A percentile compares a stretch with the other conserved stretches of the same genome.
These are phyloP conservation scores for Steinernema feltiae DNA, from an alignment of 1,140 invertebrate species.

Conservation along the genomic window DNA sequence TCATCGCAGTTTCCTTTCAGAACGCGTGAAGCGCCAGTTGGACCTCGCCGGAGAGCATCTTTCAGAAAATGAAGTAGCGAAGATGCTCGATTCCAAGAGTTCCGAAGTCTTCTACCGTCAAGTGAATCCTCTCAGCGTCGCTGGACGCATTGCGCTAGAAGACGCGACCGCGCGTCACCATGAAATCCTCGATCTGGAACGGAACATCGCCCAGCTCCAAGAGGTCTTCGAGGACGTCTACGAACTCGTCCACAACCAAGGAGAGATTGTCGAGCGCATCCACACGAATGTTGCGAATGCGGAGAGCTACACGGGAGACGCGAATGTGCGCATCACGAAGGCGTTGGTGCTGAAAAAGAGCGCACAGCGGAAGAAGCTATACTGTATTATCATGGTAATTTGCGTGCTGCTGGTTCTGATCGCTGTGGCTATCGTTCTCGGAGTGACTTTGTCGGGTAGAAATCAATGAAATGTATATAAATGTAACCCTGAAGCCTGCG, in stretches of 20 bases:
- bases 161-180: conserved; percentile 37
- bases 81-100: conserved; percentile 44
- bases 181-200: conserved; percentile 37
- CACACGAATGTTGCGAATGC: conserved; percentile 34
- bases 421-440: conserved; percentile 17
- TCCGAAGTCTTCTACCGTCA: conserved; percentile 41
- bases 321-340: conserved; percentile 2
- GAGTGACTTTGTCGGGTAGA: conserved; percentile 6
- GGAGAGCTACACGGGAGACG: conserved; percentile 28
- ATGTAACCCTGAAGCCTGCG: no score
- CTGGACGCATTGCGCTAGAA: conserved; percentile 31
- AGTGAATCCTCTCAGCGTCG: conserved; percentile 33
- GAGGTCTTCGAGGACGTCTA: conserved; percentile 39
- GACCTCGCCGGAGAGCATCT: conserved; percentile 35
- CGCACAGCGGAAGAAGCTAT: conserved; percentile 27
- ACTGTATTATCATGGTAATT: conserved; percentile 6
- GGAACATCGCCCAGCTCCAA: conserved; percentile 37
- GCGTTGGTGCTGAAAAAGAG: conserved; percentile 31
- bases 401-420: conserved; percentile 19
- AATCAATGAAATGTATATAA: neutral
- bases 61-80: conserved; percentile 25
- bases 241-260: conserved; percentile 25
- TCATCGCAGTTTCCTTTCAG: no score
- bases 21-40: conserved; percentile 41
- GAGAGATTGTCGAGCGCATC: conserved; percentile 30